Base-by-base conservation (phyloP, 2,113 vertebrate species). In the Rana temporaria region DNA sequence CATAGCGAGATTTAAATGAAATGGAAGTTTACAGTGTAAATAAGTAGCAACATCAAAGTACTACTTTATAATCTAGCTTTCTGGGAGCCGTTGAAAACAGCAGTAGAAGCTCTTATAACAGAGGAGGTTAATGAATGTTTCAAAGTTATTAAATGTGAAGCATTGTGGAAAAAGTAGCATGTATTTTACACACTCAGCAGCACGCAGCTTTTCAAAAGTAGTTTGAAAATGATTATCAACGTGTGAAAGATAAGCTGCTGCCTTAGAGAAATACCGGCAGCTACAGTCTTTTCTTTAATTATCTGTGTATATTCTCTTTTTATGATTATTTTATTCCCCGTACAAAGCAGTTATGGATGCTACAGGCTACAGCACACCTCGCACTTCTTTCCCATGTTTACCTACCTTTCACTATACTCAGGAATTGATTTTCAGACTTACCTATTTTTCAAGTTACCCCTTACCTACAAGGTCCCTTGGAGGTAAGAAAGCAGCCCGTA, bases 71-170 rank as follows among this genome's bases (percentile, higher is more conserved):
- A 53, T 59, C 48, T 22, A 20, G 24, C n/a, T 22, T 67, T 66
- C 42, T 78, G 48, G 63, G 42, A 78, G 48, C 52, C 22, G 26
- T 64, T 16, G 12, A 53, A 64, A 77, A 48, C 38, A 53, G 74
- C 60, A 16, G 74, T 53, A 19, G 56, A 34, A 56, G 24, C 63
- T 32, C 24, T 55, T 67, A 19, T 66, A 78, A 32, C 48, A 56
- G 48, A 66, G n/a, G 60, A 30, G 42, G 60, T 55, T 62, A 66
- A 78, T 66, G 60, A 78, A 69, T 59, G 30, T 32, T 79, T 79
- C 15, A n/a, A n/a, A 53, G 55, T 80, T 57, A 60, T 48, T 52
- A 69, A 70, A 79, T 24, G 56, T 32, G 22, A 70, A 70, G 56
- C 65, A 69, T 48, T 67, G 55, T 69, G 16, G 16, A 77, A 65